Base-by-base conservation (phyloP, 2,797 vertebrate genomes). In the Rallus crepitans region DNA sequence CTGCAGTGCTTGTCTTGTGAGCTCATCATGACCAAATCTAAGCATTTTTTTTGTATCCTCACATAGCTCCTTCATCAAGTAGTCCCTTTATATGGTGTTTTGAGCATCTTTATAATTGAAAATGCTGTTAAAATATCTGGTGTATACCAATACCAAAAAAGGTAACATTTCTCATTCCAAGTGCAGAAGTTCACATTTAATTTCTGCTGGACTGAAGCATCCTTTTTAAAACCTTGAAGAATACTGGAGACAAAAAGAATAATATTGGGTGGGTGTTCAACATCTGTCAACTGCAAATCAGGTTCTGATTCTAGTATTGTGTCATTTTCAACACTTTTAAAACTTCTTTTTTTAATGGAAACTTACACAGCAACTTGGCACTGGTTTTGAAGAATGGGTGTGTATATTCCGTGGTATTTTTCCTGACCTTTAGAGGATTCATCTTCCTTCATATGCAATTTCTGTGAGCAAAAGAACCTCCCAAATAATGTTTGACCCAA, bases 81-180 rank as follows among this genome's bases (percentile, higher is more conserved):
- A 60, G 19, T 88, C 9, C 18, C 69, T 95, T 93, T 94, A 40
- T 60, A 50, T 50, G n/a, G 39, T 68, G 60, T 33, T 90, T 57
- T 89, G 89, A 83, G 21, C 20, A 82, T 64, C 45, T 79, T 70
- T 66, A 1, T 70, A 82, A 64, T 11, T 66, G 40, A 82, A 90
- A 88, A 53, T 56, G 7, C 24, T 60, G 20, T 69, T 82, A 23
- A 90, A 94, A 94, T 93, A 53, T 52, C 8, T 25, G 50, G n/a
- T 35, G 25, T 88, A 37, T 37, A 53, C 12, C 35, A 77, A 55
- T 73, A 89, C 85, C 84, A 87, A 93, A 94, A 94, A 89, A 94
- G 76, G 60, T 31, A 94, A 64, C 37, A 52, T 73, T 91, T 94
- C 33, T 76, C 13, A 73, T 64, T 90, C 42, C 45, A 66, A 89